Evolutionary conservation across 64 coral and sea anemone species (phyloP).

Genomic region (Porites australiensis): DNA sequence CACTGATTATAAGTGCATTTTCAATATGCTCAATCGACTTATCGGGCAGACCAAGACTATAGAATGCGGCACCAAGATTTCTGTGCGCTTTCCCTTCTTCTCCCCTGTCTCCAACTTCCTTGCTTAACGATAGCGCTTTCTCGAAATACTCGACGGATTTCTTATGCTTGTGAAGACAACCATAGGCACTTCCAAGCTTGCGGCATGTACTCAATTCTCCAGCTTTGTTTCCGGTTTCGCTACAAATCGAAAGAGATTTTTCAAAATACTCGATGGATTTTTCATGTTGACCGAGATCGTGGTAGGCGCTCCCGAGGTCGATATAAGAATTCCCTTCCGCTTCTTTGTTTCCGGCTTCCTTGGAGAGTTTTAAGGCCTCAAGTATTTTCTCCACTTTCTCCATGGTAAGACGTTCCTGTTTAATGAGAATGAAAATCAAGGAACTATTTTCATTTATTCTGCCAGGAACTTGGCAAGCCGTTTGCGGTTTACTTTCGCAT

Average conservation of each 20-base stretch:
- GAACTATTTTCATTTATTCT: background rate
- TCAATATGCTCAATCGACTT: conserved; percentile 42
- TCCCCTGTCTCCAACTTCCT: background rate
- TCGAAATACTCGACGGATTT: conserved; percentile 47
- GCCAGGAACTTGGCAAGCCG: no score
- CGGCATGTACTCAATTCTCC: conserved; percentile 4
- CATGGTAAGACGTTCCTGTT: conserved; percentile 20
- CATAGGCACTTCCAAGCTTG: conserved; percentile 27
- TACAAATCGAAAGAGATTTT: background rate
- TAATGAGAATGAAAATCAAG: conserved; percentile 19
- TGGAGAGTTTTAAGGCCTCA: background rate
- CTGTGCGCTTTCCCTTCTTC: conserved; percentile 1
- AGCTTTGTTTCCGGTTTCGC: background rate
- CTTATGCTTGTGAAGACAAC: conserved; percentile 11
- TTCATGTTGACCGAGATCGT: background rate
- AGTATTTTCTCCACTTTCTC: conserved; percentile 24
- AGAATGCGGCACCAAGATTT: background rate
- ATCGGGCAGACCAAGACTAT: conserved; percentile 1
- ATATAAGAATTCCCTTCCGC: background rate
- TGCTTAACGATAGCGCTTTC: conserved; percentile 14
- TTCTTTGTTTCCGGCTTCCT: conserved; percentile 16
- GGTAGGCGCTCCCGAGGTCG: background rate
- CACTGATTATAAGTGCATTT: conserved; percentile 30
- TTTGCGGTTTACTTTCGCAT: background rate
- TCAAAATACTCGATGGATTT: conserved; percentile 26